These are phyloP conservation scores for Hyaena hyaena DNA, from an alignment of 2,113 vertebrate species.

Conservation along the genomic window DNA sequence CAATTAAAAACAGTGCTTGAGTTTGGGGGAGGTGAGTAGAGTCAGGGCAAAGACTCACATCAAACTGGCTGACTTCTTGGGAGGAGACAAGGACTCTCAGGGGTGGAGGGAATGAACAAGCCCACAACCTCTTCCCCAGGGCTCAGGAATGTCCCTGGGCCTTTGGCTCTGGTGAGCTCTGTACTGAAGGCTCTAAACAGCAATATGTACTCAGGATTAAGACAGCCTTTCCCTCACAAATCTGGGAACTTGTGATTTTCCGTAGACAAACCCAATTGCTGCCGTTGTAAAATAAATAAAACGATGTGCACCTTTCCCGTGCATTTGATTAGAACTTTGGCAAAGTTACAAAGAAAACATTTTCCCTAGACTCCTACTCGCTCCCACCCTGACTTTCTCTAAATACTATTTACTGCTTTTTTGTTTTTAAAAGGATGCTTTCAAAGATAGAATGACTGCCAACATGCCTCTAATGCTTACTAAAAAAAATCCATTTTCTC, in stretches of 20 bases:
- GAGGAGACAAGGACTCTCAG: not conserved
- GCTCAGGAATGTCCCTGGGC: not conserved
- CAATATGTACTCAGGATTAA: not conserved
- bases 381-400: not conserved
- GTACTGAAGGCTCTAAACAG: not conserved
- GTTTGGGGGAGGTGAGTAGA: accelerated
- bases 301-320: not conserved
- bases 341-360: not conserved
- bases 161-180: not conserved
- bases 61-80: not conserved
- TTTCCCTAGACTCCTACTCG: not conserved
- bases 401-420: not conserved
- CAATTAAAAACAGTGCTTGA: not conserved
- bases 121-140: not conserved
- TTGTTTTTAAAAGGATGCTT: not conserved
- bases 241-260: not conserved
- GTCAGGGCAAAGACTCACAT: not conserved
- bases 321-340: not conserved
- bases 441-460: not conserved
- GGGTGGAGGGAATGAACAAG: slow-evolving; percentile 17
- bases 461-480: not conserved
- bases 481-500: not conserved
- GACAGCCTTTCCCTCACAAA: not conserved
- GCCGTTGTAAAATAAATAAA: not conserved
- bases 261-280: not conserved